Evolutionary conservation across 2,113 vertebrate genomes (phyloP).

Genomic region (Semicossyphus pulcher): DNA sequence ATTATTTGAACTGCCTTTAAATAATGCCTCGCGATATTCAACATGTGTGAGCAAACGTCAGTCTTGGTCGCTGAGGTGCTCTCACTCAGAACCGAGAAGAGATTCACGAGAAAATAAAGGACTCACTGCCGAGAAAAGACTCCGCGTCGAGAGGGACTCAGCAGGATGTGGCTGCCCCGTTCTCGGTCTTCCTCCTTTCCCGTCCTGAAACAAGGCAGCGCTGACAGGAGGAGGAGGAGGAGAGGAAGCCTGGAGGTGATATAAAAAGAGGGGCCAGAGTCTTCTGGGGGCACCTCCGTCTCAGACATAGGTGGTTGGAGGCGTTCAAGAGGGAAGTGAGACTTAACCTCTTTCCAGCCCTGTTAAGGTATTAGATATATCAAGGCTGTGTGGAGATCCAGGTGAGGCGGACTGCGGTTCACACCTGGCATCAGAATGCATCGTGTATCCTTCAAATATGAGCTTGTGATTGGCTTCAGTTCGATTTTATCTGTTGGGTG

Average conservation of each 20-base stretch:
- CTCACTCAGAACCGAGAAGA: constrained; percentile 50
- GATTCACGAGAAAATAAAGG: constrained; percentile 32
- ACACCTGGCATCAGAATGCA: constrained; percentile 63
- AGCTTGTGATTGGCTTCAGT: constrained; percentile 25
- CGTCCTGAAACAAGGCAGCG: constrained; percentile 67
- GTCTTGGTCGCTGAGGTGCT: constrained; percentile 59
- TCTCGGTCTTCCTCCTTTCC: constrained; percentile 49
- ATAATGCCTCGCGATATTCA: constrained; percentile 69
- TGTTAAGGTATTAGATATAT: constrained; percentile 45
- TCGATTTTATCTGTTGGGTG: constrained; percentile 8
- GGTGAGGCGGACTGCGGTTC: constrained; percentile 49
- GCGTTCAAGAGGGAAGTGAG: constrained; percentile 22
- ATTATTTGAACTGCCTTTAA: constrained; percentile 67
- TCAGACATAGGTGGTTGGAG: constrained; percentile 36
- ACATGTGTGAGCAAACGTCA: constrained; percentile 57
- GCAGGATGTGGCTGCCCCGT: constrained; percentile 39
- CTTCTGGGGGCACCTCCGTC: constrained; percentile 60
- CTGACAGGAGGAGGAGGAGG: constrained; percentile 62
- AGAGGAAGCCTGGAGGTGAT: constrained; percentile 58
- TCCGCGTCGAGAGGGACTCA: constrained; percentile 43
- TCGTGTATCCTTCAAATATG: constrained; percentile 30
- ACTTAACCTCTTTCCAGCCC: constrained; percentile 52
- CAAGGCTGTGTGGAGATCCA: constrained; percentile 39
- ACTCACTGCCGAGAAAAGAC: constrained; percentile 45
- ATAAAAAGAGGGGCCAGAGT: constrained; percentile 67